phyloP scores from a whole-genome alignment of 2,888 invertebrate species.

The Caenorhabditis sp. region DNA sequence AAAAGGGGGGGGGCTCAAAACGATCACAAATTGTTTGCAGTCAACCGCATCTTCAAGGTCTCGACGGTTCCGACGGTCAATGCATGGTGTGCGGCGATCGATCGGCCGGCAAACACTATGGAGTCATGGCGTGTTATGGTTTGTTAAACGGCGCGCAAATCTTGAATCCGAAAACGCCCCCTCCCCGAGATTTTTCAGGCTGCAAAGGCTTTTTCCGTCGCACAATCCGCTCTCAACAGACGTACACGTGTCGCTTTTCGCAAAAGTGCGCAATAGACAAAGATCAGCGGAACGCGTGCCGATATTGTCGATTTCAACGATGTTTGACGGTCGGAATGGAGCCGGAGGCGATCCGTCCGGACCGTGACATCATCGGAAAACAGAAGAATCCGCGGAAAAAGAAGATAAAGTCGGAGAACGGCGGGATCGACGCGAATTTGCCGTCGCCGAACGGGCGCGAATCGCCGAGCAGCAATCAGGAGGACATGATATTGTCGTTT shows the following conservation, averaged over 20 bases:
- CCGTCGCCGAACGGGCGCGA: slow-evolving; percentile 68
- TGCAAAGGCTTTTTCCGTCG: slow-evolving; percentile 77
- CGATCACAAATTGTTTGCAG: slow-evolving; percentile 13
- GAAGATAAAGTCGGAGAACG: slow-evolving; percentile 68
- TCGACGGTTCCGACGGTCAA: slow-evolving; percentile 54
- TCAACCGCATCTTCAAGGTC: slow-evolving; percentile 21
- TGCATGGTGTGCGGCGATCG: slow-evolving; percentile 76
- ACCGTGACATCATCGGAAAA: slow-evolving; percentile 77
- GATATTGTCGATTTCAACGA: slow-evolving; percentile 76
- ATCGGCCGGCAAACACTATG: slow-evolving; percentile 77
- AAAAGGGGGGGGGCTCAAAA: too few relatives aligned
- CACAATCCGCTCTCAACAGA: slow-evolving; percentile 74
- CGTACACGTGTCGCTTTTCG: slow-evolving; percentile 74
- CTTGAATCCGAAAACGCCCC: neutral
- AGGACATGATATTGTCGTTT: slow-evolving; percentile 69
- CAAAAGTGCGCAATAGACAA: slow-evolving; percentile 76
- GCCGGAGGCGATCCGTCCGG: slow-evolving; percentile 77
- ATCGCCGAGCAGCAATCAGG: slow-evolving; percentile 57
- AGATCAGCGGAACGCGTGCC: slow-evolving; percentile 77
- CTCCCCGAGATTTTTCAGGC: slow-evolving; percentile 31
- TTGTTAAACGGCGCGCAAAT: neutral
- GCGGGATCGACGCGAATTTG: neutral
- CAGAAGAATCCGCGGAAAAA: slow-evolving; percentile 78
- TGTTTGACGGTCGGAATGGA: slow-evolving; percentile 78
- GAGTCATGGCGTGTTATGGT: slow-evolving; percentile 77